A percentile compares a stretch with the other conserved stretches of the same genome.
phyloP scores from a whole-genome alignment of 2,797 vertebrate species.

The Anguilla megastoma region DNA sequence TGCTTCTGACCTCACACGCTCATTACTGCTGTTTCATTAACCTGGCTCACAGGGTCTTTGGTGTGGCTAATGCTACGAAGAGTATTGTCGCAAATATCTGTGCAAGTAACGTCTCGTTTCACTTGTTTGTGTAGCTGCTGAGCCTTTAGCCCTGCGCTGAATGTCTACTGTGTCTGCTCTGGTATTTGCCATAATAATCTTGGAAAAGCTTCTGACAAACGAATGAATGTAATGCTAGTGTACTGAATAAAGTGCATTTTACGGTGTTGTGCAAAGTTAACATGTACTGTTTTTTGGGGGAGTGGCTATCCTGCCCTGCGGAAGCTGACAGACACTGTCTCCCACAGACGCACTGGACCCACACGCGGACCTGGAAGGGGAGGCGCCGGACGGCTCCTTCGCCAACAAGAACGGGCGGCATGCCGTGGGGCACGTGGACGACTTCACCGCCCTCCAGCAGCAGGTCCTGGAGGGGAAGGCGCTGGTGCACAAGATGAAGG shows the following conservation, averaged over 20 bases:
- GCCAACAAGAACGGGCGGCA: constrained; percentile 80
- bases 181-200: not conserved
- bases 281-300: not conserved
- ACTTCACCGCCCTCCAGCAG: constrained; percentile 83
- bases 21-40: not conserved
- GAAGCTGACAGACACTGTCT: not conserved
- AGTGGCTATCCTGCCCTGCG: not conserved
- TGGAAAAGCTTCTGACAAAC: not conserved
- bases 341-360: constrained; percentile 66
- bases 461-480: constrained; percentile 80
- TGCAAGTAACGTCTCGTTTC: not conserved
- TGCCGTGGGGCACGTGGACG: constrained; percentile 76
- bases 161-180: not conserved
- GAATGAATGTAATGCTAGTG: not conserved
- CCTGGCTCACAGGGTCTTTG: not conserved
- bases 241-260: not conserved
- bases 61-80: not conserved
- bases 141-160: not conserved
- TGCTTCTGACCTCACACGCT: constrained; percentile 50
- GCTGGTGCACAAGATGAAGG: constrained; percentile 77
- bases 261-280: not conserved
- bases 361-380: constrained; percentile 73
- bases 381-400: constrained; percentile 69
- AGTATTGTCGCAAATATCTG: not conserved
- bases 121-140: not conserved